These are phyloP conservation scores for Lycopodina hypogea DNA, from an alignment of 37 sponge, comb jelly and placozoan species.

Conservation along the genomic window DNA sequence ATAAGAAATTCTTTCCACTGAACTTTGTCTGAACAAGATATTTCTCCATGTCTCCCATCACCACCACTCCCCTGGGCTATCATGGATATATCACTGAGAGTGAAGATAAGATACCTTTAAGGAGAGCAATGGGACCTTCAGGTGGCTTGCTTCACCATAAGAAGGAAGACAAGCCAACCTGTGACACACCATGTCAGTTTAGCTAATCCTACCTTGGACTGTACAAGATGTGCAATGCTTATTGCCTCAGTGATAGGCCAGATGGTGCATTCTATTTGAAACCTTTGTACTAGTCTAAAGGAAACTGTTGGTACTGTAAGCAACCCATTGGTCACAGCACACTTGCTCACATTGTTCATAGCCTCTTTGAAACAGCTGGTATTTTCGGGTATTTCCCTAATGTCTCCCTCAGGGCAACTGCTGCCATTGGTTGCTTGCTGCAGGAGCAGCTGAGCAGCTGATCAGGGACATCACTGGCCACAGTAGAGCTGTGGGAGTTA, in stretches of 20 bases:
- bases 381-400: too few species aligned
- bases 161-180: background rate
- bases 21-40: too few species aligned
- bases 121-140: too few species aligned
- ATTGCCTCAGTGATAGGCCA: background rate
- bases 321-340: background rate
- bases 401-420: too few species aligned
- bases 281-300: background rate
- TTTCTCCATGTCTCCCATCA: too few species aligned
- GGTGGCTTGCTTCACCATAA: background rate
- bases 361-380: too few species aligned
- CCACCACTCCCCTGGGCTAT: too few species aligned
- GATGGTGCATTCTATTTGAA: conserved; percentile 7
- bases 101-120: too few species aligned
- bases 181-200: background rate
- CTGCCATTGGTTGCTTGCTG: background rate
- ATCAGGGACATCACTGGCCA: background rate
- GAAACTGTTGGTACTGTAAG: background rate
- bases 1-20: too few species aligned
- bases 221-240: background rate
- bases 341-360: too few species aligned
- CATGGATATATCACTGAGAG: too few species aligned
- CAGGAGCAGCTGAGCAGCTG: conserved; percentile 1
- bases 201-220: background rate
- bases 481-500: background rate